These are phyloP conservation scores for Lacerta bilineata DNA, from an alignment of 2,797 vertebrate species.

Conservation along the genomic window DNA sequence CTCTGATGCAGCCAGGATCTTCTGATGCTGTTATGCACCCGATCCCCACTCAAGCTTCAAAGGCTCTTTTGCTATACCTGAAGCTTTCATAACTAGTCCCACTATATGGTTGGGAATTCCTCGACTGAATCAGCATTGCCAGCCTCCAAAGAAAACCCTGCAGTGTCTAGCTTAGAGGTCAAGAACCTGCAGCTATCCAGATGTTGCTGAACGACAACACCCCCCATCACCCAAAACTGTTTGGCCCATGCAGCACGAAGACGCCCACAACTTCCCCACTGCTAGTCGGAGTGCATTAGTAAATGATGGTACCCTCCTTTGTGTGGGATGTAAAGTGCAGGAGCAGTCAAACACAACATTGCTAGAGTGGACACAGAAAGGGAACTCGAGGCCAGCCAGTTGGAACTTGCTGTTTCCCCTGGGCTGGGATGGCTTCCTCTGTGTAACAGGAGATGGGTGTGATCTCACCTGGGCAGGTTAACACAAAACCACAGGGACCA, in stretches of 20 bases:
- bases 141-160: too few relatives aligned
- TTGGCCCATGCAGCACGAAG: not conserved
- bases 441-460: too few relatives aligned
- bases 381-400: too few relatives aligned
- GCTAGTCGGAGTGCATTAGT: too few relatives aligned
- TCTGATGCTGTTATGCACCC: not conserved
- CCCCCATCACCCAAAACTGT: not conserved
- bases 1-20: not conserved
- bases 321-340: too few relatives aligned
- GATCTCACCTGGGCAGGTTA: too few relatives aligned
- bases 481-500: too few relatives aligned
- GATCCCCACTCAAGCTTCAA: not conserved
- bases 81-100: too few relatives aligned
- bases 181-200: not conserved
- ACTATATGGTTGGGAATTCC: not conserved
- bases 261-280: not conserved
- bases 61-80: not conserved
- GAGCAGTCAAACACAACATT: too few relatives aligned
- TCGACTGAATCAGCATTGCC: not conserved
- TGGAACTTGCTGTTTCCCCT: too few relatives aligned
- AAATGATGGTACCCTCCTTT: not conserved
- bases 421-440: too few relatives aligned
- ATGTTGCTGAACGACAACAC: not conserved
- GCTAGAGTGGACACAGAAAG: too few relatives aligned
- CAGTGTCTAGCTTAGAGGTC: not conserved